Conservation (phyloP, 23 tunicate genomes). For the Diplosoma virens region DNA sequence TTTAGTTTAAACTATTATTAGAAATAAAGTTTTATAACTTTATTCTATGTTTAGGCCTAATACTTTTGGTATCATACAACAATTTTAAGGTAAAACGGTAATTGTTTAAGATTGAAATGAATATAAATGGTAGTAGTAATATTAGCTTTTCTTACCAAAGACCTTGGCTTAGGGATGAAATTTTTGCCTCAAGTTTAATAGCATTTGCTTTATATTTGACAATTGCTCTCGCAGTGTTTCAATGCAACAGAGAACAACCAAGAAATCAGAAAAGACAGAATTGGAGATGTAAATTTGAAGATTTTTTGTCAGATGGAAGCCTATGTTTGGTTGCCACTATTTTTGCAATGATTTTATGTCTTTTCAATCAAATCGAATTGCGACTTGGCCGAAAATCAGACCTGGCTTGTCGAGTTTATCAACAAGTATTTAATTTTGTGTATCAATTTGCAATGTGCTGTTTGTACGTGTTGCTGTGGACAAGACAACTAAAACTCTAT, state of each 20-base stretch:
- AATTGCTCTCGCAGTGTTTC: neutral
- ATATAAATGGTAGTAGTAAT: no score
- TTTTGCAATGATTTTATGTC: constrained; percentile 1
- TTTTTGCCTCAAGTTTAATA: constrained; percentile 5
- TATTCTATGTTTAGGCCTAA: no score
- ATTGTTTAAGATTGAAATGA: no score
- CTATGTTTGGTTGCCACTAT: constrained; percentile 23
- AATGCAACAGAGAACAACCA: neutral
- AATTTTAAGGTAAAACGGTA: no score
- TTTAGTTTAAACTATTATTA: no score
- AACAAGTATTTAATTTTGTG: neutral
- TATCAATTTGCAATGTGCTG: constrained; percentile 4
- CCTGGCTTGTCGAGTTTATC: constrained; percentile 26
- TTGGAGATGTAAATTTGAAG: neutral
- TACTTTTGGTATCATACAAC: no score
- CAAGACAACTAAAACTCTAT: constrained; percentile 30
- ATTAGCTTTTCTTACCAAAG: neutral
- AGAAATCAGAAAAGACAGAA: neutral
- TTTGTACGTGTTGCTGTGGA: constrained; percentile 20
- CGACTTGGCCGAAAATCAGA: constrained; percentile 8
- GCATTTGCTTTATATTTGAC: constrained; percentile 8
- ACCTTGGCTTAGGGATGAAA: constrained; percentile 35
- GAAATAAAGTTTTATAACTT: no score
- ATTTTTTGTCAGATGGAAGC: constrained; percentile 1
- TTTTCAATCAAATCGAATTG: constrained; percentile 29